Percentiles rank a stretch among this genome's conserved stretches.
phyloP scores from a whole-genome alignment of 2,888 invertebrate species.

The Labia minor region DNA sequence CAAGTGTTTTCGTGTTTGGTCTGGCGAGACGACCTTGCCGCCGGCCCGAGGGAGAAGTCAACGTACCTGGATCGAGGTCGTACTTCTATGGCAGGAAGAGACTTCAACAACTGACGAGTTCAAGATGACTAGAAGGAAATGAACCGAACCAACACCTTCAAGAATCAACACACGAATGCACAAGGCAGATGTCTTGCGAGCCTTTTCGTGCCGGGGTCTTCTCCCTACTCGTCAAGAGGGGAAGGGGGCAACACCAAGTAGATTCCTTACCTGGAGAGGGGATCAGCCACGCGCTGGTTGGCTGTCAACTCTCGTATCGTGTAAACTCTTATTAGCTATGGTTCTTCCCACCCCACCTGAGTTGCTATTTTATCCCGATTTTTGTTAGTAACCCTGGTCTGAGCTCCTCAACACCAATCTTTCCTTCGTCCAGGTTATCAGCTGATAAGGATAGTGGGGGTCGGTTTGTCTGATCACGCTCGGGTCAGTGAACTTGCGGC shows the following conservation, averaged over 20 bases:
- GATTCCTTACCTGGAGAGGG: not conserved
- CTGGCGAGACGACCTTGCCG: not conserved
- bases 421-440: too few relatives aligned
- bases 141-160: slow-evolving; percentile 7
- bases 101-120: not conserved
- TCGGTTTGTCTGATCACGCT: not conserved
- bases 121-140: not conserved
- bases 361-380: too few relatives aligned
- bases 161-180: slow-evolving; percentile 13
- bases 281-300: slow-evolving; percentile 13
- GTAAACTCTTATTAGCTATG: not conserved
- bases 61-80: slow-evolving; percentile 4
- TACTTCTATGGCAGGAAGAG: not conserved
- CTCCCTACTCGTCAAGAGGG: not conserved
- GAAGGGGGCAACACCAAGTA: not conserved
- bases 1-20: not conserved
- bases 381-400: too few relatives aligned
- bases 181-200: slow-evolving; percentile 7
- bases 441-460: not conserved
- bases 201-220: not conserved
- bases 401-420: too few relatives aligned
- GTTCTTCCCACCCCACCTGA: too few relatives aligned
- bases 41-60: not conserved
- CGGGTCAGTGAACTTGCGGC: slow-evolving; percentile 1
- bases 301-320: not conserved